phyloP scores from a whole-genome alignment of 2,888 invertebrate genomes.

The Enoplolaimus lenunculus region DNA sequence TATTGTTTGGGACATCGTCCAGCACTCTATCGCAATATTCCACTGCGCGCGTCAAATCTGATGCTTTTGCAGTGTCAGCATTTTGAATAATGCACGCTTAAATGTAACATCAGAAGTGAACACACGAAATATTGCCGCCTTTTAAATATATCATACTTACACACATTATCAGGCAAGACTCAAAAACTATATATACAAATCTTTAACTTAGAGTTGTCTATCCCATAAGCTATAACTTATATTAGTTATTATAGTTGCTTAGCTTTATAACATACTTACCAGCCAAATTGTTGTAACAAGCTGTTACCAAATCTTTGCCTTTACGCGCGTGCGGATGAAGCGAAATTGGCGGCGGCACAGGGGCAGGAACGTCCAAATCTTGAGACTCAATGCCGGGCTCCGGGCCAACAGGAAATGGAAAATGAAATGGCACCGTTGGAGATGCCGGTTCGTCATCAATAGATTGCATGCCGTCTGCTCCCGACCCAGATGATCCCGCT shows the following conservation, averaged over 20 bases:
- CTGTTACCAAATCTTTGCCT: not conserved
- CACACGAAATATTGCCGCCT: no score
- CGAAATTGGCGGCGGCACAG: not conserved
- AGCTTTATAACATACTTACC: constrained; percentile 1
- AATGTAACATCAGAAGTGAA: no score
- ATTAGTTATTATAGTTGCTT: no score
- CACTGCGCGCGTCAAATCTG: not conserved
- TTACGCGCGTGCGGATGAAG: not conserved
- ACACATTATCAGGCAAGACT: no score
- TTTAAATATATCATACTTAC: no score
- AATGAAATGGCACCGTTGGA: not conserved
- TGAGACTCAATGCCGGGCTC: no score
- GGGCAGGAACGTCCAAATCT: no score
- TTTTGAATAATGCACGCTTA: not conserved
- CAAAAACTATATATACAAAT: no score
- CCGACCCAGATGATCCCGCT: no score
- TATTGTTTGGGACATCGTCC: not conserved
- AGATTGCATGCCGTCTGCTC: no score
- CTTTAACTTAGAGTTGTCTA: no score
- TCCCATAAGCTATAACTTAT: no score
- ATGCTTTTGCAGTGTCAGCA: not conserved
- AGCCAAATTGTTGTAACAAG: not conserved
- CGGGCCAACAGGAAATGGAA: not conserved
- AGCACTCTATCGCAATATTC: constrained; percentile 3
- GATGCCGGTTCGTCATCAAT: not conserved